phyloP scores from a whole-genome alignment of 2,888 invertebrate genomes.

The Oxytorus armatus region DNA sequence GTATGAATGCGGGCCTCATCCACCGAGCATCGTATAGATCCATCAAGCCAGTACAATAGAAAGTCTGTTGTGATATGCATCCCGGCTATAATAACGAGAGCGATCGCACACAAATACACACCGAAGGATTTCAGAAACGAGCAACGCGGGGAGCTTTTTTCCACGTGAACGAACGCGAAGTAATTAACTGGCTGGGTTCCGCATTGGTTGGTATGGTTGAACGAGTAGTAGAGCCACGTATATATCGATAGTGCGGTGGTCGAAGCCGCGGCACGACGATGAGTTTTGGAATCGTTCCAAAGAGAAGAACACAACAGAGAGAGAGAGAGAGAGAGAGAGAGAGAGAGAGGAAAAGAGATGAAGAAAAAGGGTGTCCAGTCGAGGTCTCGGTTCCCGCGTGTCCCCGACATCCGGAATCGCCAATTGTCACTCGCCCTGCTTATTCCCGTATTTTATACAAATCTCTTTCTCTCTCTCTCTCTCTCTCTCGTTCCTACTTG shows the following conservation, averaged over 20 bases:
- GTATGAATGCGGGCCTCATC: no score
- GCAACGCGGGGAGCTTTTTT: constrained; percentile 12
- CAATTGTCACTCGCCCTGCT: constrained; percentile 33
- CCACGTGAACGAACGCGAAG: constrained; percentile 66
- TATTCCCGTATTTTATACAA: constrained; percentile 1
- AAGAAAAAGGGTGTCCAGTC: no score
- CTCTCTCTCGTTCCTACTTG: background rate
- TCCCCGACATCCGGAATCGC: constrained; percentile 34
- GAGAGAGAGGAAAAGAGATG: background rate
- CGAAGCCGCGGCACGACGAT: constrained; percentile 62
- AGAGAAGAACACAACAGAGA: constrained; percentile 21
- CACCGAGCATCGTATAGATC: background rate
- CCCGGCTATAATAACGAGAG: background rate
- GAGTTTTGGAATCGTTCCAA: constrained; percentile 74
- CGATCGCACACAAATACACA: background rate
- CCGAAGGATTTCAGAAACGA: background rate
- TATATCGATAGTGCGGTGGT: constrained; percentile 14
- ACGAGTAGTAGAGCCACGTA: constrained; percentile 24
- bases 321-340: constrained; percentile 1
- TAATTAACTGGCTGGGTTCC: constrained; percentile 73
- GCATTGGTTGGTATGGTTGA: constrained; percentile 16
- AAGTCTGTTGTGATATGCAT: background rate
- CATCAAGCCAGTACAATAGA: background rate
- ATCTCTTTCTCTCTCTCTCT: constrained; percentile 1
- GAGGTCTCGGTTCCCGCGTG: constrained; percentile 14